Conservation (phyloP, 2,113 vertebrate genomes). For the Sylvicapra grimmia region DNA sequence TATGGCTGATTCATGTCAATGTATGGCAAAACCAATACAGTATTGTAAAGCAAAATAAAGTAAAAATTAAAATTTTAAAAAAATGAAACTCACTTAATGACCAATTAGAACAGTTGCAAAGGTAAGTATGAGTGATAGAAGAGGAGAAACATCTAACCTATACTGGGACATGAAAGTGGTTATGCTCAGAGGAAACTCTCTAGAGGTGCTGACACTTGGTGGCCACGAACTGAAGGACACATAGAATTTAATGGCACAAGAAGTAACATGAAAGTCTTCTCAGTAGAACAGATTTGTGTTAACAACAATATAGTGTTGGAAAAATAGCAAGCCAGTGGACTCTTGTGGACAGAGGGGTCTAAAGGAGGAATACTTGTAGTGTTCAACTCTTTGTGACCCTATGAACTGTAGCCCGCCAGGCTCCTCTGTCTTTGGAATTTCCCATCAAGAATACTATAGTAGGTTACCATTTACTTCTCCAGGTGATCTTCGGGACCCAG, state of each 20-base stretch:
- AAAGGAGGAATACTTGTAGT: not conserved
- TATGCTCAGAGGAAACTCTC: not conserved
- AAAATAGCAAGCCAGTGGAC: not conserved
- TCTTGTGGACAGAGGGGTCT: not conserved
- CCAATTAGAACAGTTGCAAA: not conserved
- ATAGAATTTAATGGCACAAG: not conserved
- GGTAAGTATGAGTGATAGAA: not conserved
- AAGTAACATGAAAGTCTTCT: not conserved
- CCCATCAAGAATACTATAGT: not conserved
- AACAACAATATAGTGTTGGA: not conserved
- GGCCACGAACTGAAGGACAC: not conserved
- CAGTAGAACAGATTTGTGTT: not conserved
- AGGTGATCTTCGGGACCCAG: not conserved
- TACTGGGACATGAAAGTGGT: fast-evolving
- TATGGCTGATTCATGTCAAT: too few relatives aligned
- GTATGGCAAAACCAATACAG: too few relatives aligned
- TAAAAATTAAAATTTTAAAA: too few relatives aligned
- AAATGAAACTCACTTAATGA: not conserved
- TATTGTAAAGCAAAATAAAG: too few relatives aligned
- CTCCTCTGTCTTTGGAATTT: not conserved
- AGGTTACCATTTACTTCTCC: not conserved
- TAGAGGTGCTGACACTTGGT: not conserved
- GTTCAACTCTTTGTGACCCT: not conserved
- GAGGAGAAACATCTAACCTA: not conserved
- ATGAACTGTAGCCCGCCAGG: not conserved